Evolutionary conservation across 1,140 invertebrate species (phyloP), one percentile per base, ranked within the genome.

Genomic region (Venustaconcha ellipsiformis): DNA sequence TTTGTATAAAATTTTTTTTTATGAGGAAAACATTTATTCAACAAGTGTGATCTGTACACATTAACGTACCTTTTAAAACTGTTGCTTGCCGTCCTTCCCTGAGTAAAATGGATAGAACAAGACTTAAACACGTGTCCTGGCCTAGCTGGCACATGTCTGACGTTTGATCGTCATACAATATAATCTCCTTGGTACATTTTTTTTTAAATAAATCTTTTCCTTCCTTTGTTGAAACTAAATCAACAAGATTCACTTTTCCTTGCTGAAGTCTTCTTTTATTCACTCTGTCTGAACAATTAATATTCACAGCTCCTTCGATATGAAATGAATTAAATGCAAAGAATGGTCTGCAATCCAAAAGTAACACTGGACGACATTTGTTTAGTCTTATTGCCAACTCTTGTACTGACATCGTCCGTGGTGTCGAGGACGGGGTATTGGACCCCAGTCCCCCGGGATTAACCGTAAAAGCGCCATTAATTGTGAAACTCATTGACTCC

Each of bases 211-310:
- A 79, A 72, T 94, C 93, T 84, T 94, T 94, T 71, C 92, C 93
- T 92, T 84, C 83, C 63, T 66, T 92, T 86, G 48, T 92, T 92
- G 92, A 92, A 1, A 94, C 93, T 72, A 95, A 84, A 84, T 95
- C 94, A 23, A 93, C 92, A 14, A 95, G 87, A 2, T 91, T 92
- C 2, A 93, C 93, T 81, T 93, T 93, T 3, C 94, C 93, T 79
- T 92, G 91, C 83, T 94, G 93, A 71, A 95, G 89, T 26, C 94
- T 88, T 78, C 93, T 91, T 59, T 94, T 90, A 83, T 94, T 94
- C 86, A 94, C 93, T 57, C 94, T 89, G 86, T 95, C 94, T 3
- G 93, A 92, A 84, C 94, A 95, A 87, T 94, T 94, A 26, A 95
- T 91, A 88, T 95, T 95, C 72, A 95, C 92, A 20, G 94, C 93